Base-by-base conservation (phyloP, 1,140 invertebrate genomes). In the Cecropterus lyciades region DNA sequence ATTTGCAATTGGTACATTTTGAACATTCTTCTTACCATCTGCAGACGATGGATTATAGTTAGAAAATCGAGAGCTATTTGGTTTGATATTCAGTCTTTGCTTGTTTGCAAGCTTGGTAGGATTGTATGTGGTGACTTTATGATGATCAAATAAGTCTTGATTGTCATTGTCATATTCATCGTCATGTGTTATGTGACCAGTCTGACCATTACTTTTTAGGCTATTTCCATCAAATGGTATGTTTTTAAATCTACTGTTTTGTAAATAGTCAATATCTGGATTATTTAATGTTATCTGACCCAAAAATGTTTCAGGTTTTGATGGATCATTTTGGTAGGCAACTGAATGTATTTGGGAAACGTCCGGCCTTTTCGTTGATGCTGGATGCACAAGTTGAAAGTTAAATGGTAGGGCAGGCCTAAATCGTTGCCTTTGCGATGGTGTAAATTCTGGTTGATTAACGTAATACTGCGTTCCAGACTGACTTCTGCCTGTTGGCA, bases 221-320 rank as follows among this genome's bases (percentile, higher is more conserved):
- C 89, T 92, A 46, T 92, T 92, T 10, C 82, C 81, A 78, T 90
- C 85, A 67, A 92, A 92, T 49, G 87, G 87, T 55, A 88, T 79
- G 72, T 85, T 91, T 75, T 91, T 89, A 65, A 89, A 92, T 64
- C 88, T 79, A 56, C 69, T 87, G 56, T 86, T 89, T 77, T 88
- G 84, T 55, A 91, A 77, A 51, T 84, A 89, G 51, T 91, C 89
- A 62, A 93, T 92, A 49, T 93, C 92, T 16, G 93, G 93, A 79
- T 93, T 94, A 66, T 94, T 93, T 64, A 94, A 82, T 37, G 93
- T 94, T 42, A 94, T 93, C 87, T 94, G 92, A 10, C 93, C 93
- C 24, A 94, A 79, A 72, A 94, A 94, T 13, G 93, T 93, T 85
- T 94, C 93, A 51, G 92, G 93, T 77, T 93, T 93, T 6, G 93